These are phyloP conservation scores for Falco berigora DNA, from an alignment of 2,797 vertebrate species.

Conservation along the genomic window DNA sequence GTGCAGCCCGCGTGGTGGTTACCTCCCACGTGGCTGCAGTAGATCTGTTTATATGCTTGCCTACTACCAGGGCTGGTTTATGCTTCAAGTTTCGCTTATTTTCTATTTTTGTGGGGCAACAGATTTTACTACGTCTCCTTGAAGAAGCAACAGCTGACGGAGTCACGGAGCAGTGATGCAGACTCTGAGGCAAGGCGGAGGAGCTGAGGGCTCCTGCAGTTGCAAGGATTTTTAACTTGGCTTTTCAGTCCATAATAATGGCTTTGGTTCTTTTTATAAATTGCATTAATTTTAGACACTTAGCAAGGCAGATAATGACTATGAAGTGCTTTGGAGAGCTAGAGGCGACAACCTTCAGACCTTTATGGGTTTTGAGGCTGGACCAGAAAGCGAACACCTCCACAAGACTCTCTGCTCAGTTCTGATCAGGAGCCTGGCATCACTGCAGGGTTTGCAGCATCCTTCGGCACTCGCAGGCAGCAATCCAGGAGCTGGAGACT, in stretches of 20 bases:
- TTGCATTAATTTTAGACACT: not conserved
- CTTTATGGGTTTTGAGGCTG: not conserved
- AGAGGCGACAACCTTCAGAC: not conserved
- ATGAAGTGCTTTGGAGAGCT: not conserved
- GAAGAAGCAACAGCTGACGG: not conserved
- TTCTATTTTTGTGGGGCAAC: not conserved
- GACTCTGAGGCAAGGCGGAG: not conserved
- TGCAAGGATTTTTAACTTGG: not conserved
- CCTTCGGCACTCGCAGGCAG: not conserved
- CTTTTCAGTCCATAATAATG: not conserved
- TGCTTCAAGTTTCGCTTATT: not conserved
- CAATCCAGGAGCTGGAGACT: not conserved
- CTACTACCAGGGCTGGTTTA: not conserved
- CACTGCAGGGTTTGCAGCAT: not conserved
- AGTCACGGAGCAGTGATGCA: not conserved
- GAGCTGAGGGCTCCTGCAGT: not conserved
- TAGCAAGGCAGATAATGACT: not conserved
- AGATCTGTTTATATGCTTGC: not conserved
- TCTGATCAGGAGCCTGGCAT: not conserved
- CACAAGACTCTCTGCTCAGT: fast-evolving
- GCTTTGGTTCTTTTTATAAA: not conserved
- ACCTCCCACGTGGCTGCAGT: not conserved
- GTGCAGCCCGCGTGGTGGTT: not conserved
- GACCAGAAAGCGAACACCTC: not conserved
- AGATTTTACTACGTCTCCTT: not conserved